Percentiles rank a stretch among this genome's conserved stretches.
Evolutionary conservation across 2,888 invertebrate species (phyloP).

Genomic region (Buathra laborator): DNA sequence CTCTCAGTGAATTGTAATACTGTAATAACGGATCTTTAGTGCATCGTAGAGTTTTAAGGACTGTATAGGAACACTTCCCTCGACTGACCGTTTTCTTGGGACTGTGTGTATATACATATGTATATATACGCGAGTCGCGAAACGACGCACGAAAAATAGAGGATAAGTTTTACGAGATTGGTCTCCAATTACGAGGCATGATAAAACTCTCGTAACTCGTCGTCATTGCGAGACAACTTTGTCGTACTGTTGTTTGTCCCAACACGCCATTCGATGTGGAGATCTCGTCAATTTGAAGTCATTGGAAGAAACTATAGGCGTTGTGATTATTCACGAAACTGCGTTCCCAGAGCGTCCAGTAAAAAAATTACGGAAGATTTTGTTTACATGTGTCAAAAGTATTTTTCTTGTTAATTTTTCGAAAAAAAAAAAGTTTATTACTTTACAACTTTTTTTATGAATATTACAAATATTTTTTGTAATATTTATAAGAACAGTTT

Average conservation of each 20-base stretch:
- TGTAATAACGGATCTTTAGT: conserved; percentile 62
- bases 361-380: not conserved
- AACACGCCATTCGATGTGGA: not conserved
- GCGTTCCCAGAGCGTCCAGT: not conserved
- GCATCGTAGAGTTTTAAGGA: conserved; percentile 43
- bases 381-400: not conserved
- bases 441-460: too few species aligned
- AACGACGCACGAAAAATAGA: not conserved
- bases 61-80: conserved; percentile 3
- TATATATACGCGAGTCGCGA: not conserved
- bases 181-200: conserved; percentile 39
- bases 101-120: not conserved
- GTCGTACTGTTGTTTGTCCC: not conserved
- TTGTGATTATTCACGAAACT: too few species aligned
- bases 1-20: conserved; percentile 60
- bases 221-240: conserved; percentile 8
- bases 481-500: too few species aligned
- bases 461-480: too few species aligned
- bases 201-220: conserved; percentile 46
- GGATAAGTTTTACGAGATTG: conserved; percentile 42
- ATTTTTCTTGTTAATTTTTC: too few species aligned
- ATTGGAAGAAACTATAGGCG: too few species aligned
- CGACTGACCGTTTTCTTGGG: conserved; percentile 34
- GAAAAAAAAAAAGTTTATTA: too few species aligned
- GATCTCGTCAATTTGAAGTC: not conserved